Evolutionary conservation across 2,888 invertebrate genomes (phyloP), one percentile per base, ranked within the genome.

Genomic region (Eupithecia insigniata): DNA sequence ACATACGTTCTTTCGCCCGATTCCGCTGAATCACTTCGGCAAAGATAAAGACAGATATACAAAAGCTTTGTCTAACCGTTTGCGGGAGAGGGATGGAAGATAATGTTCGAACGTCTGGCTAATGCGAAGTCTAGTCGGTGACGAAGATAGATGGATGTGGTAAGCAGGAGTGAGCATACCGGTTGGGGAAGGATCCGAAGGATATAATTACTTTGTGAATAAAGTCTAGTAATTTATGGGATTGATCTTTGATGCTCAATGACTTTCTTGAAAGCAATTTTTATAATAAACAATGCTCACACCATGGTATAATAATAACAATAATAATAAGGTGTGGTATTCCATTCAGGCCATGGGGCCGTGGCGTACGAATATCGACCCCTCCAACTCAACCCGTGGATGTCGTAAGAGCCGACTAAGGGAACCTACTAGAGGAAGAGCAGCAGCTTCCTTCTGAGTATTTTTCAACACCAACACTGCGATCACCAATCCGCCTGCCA

Each of bases 111-210:
- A 76, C 77, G 89, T 89, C 90, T 89, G 90, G 89, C 86, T 91
- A 90, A 92, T 91, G 90, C 69, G 70, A 89, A 85, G 84, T 87
- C 85, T 87, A 90, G 89, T 87, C 90, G 87, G 77, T 91, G 93
- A 93, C 89, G 92, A 93, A 92, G 93, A 93, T 90, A 87, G 92
- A 93, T 93, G 91, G 81, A 77, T 81, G 81, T 89, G 88, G 87
- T 90, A 84, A 90, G 88, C 84, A 85, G 85, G 46, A 46, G n/a
- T 46, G 46, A 22, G 43, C 1, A 43, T 46, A 46, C 46, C 46
- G n/a, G 22, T 7, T 22, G n/a, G 46, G 46, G 8, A 22, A 46
- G n/a, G 46, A 22, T 46, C n/a, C 0, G 18, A n/a, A 10, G 8
- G 10, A 22, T 46, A 46, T 46, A 46, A 46, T 46, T 46, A 46